Evolutionary conservation across 2,888 invertebrate genomes (phyloP), one percentile per base, ranked within the genome.

Genomic region (Pterostichus niger): DNA sequence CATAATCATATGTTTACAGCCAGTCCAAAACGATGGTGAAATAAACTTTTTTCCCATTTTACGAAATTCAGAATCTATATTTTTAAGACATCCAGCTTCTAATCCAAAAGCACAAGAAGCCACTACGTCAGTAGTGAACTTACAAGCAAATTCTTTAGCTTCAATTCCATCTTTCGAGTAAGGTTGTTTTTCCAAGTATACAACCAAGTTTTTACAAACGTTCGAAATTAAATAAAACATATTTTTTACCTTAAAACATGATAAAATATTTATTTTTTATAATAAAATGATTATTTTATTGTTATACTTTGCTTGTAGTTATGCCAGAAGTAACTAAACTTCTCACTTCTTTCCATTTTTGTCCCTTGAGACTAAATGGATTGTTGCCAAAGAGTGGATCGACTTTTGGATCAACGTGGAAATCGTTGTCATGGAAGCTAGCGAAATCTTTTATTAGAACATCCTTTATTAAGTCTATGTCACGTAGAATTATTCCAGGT

Each of bases 201-300:
- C 85, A 1, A 87, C 88, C 81, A 92, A 86, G 49, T 88, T 87
- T 2, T 88, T 85, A 9, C 90, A 88, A 10, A 91, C 90, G 11
- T 90, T 88, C n/a, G 87, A 86, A 6, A 92, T 89, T 0, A 91
- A 86, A 0, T 90, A 89, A 84, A 90, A 91, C 84, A 91, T 90
- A 0, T 90, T 87, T 84, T 91, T 91, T 2, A 89, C 88, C 85
- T 85, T 44, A 64, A 84, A 84, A 44, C 11, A 61, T 40, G 52
- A n/a, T 61, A 61, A 5, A 33, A 33, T 24, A n/a, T 13, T 24
- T 40, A 40, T 10, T 1, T 5, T 4, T 15, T 44, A 40, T 15
- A 61, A 6, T 13, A 44, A 7, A 44, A 40, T 15, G 9, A 31
- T 75, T 40, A 3, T 7, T 40, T 10, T 9, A 56, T 17, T 52